A percentile compares a stretch with the other conserved stretches of the same genome.
Conservation (phyloP, 2,888 invertebrate species). For the Anorthoa munda region DNA sequence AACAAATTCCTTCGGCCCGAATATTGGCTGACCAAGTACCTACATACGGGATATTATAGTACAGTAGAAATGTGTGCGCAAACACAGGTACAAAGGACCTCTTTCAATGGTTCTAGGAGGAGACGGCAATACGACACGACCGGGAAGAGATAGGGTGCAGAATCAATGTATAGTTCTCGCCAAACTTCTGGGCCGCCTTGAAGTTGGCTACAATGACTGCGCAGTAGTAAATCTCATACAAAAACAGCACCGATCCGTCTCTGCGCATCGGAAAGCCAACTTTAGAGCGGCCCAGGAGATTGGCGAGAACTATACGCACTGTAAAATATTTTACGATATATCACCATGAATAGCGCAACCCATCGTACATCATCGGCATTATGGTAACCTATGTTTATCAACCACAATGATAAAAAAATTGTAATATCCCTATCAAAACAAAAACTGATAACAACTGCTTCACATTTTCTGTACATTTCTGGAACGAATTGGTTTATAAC, state of each 20-base stretch:
- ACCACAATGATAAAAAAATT: constrained; percentile 38
- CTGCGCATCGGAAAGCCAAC: too few relatives aligned
- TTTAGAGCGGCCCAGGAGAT: too few relatives aligned
- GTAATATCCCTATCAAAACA: constrained; percentile 17
- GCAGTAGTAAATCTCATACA: too few relatives aligned
- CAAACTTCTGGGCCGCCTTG: too few relatives aligned
- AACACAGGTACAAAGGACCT: not conserved
- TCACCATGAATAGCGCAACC: not conserved
- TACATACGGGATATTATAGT: too few relatives aligned
- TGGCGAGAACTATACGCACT: too few relatives aligned
- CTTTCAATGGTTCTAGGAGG: not conserved
- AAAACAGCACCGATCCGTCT: too few relatives aligned
- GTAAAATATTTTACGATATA: not conserved
- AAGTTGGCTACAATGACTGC: too few relatives aligned
- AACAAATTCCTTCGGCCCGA: not conserved
- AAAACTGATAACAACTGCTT: constrained; percentile 32
- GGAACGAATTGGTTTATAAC: constrained; percentile 31
- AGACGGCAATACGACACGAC: not conserved
- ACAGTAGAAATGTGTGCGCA: not conserved
- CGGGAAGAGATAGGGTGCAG: not conserved
- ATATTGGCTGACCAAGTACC: not conserved
- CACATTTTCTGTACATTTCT: constrained; percentile 30
- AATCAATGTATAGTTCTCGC: too few relatives aligned
- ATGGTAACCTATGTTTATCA: constrained; percentile 35
- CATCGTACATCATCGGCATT: not conserved